A percentile compares a stretch with the other conserved stretches of the same genome.
phyloP scores from a whole-genome alignment of 2,888 invertebrate genomes.

The Pollenia griseotomentosa region DNA sequence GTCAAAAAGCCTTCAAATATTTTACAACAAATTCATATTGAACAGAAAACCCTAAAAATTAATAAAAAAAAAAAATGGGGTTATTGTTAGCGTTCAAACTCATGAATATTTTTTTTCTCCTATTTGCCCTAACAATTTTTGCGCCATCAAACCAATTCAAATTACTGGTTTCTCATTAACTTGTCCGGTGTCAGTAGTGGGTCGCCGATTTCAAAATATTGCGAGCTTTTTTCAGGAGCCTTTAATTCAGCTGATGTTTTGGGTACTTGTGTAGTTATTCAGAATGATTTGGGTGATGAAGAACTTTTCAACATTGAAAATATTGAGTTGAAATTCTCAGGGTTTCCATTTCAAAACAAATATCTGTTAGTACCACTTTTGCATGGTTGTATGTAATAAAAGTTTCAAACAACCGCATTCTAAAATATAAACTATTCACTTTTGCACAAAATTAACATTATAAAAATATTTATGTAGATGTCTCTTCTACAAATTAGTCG shows the following conservation, averaged over 20 bases:
- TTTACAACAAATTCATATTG: conserved; percentile 56
- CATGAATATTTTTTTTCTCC: conserved; percentile 46
- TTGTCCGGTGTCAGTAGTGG: conserved; percentile 30
- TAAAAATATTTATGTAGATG: conserved; percentile 15
- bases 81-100: conserved; percentile 38
- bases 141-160: conserved; percentile 47
- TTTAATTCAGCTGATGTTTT: conserved; percentile 53
- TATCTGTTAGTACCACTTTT: conserved; percentile 34
- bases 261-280: conserved; percentile 57
- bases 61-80: conserved; percentile 39
- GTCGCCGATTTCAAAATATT: conserved; percentile 49
- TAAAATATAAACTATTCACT: not conserved
- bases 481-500: conserved; percentile 24
- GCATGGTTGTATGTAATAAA: conserved; percentile 40
- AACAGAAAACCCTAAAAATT: conserved; percentile 19
- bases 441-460: conserved; percentile 16
- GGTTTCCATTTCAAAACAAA: conserved; percentile 38
- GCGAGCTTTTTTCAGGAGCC: conserved; percentile 58
- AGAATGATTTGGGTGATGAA: conserved; percentile 49
- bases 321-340: conserved; percentile 57
- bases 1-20: conserved; percentile 62
- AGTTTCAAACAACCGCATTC: conserved; percentile 10
- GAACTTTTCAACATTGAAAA: conserved; percentile 53
- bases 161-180: conserved; percentile 48
- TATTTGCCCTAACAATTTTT: conserved; percentile 52